These are phyloP conservation scores for Cossypha heuglini DNA, from an alignment of 2,797 vertebrate species.

Conservation along the genomic window DNA sequence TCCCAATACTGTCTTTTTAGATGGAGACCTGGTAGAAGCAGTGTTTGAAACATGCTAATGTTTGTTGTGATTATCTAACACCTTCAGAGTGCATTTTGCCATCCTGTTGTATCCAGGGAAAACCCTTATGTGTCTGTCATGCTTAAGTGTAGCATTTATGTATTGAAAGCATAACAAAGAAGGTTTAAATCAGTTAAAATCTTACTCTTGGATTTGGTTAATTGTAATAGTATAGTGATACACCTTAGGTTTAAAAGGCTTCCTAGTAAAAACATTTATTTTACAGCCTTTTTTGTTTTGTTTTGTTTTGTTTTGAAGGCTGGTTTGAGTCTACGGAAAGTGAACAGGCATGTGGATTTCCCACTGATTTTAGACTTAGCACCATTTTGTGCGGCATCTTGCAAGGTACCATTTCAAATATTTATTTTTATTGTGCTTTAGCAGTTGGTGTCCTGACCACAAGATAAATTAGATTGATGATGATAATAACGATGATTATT, in stretches of 20 bases:
- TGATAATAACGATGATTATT: neutral
- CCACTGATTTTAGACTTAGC: constrained; percentile 90
- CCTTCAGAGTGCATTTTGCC: neutral
- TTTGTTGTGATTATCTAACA: neutral
- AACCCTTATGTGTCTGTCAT: accelerated
- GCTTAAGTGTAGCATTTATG: neutral
- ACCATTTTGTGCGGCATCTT: constrained; percentile 92
- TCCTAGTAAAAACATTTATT: neutral
- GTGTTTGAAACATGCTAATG: neutral
- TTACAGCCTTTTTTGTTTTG: neutral
- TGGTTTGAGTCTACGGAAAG: constrained; percentile 93
- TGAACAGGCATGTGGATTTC: constrained; percentile 97
- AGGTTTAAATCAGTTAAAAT: neutral
- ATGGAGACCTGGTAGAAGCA: neutral
- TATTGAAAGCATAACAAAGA: neutral
- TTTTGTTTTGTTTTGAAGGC: constrained; percentile 75
- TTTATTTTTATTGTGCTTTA: neutral
- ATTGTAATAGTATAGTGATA: neutral
- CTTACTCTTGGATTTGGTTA: neutral
- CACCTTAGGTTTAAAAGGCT: neutral
- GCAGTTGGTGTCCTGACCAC: neutral
- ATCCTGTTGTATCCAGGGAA: neutral
- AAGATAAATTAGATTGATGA: neutral
- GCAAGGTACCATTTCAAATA: constrained; percentile 83
- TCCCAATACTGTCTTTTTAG: neutral